Conservation (phyloP, 2,113 vertebrate species). For the Sebastes fasciatus region DNA sequence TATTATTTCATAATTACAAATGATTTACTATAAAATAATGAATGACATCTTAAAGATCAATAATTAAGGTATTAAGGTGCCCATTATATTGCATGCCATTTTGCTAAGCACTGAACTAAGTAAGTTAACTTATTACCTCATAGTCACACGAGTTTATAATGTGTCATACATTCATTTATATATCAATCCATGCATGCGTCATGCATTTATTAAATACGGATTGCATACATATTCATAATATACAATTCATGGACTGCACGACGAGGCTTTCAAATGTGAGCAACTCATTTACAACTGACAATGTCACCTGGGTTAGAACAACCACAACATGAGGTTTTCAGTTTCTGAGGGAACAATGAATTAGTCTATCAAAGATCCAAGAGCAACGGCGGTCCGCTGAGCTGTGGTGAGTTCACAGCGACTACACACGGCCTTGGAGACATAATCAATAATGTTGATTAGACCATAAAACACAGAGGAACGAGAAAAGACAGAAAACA, state of each 20-base stretch:
- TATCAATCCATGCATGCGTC: neutral
- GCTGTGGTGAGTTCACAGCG: slow-evolving; percentile 6
- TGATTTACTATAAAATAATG: neutral
- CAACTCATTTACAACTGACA: neutral
- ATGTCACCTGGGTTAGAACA: neutral
- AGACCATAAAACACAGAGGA: slow-evolving; percentile 36
- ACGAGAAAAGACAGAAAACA: slow-evolving; percentile 2
- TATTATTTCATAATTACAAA: neutral
- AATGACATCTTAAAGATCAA: neutral
- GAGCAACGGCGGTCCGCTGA: neutral
- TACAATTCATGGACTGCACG: neutral
- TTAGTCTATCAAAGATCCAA: neutral
- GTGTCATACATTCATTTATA: neutral
- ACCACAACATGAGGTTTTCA: neutral
- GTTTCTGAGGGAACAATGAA: neutral
- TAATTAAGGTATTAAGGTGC: slow-evolving; percentile 7
- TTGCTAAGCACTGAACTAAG: neutral
- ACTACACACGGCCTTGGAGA: slow-evolving; percentile 17
- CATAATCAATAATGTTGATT: slow-evolving; percentile 59
- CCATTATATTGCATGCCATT: neutral
- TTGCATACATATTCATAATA: neutral
- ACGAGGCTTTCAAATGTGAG: neutral
- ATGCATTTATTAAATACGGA: neutral
- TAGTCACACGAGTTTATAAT: neutral
- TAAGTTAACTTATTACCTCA: neutral